phyloP scores from a whole-genome alignment of 2,888 invertebrate genomes.

The Trichacis sp. region DNA sequence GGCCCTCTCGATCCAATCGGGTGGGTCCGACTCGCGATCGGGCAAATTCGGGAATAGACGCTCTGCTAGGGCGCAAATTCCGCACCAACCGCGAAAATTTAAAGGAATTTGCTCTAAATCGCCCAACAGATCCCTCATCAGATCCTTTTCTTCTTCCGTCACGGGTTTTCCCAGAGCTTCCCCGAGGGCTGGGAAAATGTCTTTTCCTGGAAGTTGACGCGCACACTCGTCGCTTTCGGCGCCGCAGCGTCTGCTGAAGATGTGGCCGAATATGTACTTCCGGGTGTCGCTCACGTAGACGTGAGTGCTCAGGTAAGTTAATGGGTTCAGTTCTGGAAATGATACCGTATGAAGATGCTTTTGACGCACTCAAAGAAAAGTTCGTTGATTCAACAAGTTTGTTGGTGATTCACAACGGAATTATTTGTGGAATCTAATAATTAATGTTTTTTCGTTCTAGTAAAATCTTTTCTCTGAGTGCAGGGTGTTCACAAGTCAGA shows the following conservation, averaged over 20 bases:
- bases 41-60: constrained; percentile 76
- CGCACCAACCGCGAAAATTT: constrained; percentile 83
- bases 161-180: constrained; percentile 77
- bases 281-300: constrained; percentile 67
- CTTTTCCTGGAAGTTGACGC: constrained; percentile 48
- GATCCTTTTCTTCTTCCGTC: constrained; percentile 69
- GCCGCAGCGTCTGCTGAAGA: constrained; percentile 55
- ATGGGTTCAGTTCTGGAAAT: constrained; percentile 75
- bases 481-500: too few relatives aligned
- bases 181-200: constrained; percentile 62
- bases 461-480: too few relatives aligned
- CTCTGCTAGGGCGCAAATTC: constrained; percentile 82
- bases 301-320: constrained; percentile 79
- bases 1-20: constrained; percentile 59
- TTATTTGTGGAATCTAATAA: too few relatives aligned
- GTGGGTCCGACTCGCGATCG: constrained; percentile 75
- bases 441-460: too few relatives aligned
- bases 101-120: constrained; percentile 69
- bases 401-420: too few relatives aligned
- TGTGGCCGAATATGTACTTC: constrained; percentile 56
- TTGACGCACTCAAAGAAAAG: too few relatives aligned
- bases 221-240: constrained; percentile 53
- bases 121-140: constrained; percentile 70
- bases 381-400: too few relatives aligned
- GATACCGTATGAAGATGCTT: too few relatives aligned